Conservation (phyloP, 2,888 invertebrate genomes). For the Anticlea derivata region DNA sequence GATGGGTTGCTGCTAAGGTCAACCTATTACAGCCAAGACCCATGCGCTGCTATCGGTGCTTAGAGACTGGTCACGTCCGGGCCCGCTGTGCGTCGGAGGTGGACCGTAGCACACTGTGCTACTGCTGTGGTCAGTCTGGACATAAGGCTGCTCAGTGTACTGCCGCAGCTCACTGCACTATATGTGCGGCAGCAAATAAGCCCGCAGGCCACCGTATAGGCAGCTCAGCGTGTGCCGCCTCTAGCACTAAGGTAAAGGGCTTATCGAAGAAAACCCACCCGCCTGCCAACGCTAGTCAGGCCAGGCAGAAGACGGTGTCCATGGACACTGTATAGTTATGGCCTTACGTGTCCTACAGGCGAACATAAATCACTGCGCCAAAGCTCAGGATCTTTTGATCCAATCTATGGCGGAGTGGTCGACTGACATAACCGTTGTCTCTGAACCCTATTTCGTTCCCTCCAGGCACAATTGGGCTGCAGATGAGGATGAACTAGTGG, state of each 20-base stretch:
- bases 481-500: background rate
- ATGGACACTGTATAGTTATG: background rate
- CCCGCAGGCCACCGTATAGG: background rate
- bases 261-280: too few relatives aligned
- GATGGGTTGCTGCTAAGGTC: background rate
- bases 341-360: background rate
- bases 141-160: background rate
- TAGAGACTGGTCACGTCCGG: background rate
- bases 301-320: background rate
- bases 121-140: slow-evolving; percentile 1
- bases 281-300: too few relatives aligned
- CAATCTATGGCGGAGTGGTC: slow-evolving; percentile 11
- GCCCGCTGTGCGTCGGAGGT: background rate
- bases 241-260: background rate
- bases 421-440: background rate
- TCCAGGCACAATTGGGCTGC: background rate
- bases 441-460: slow-evolving; percentile 6
- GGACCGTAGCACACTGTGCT: slow-evolving; percentile 5
- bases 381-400: slow-evolving; percentile 3
- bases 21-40: background rate
- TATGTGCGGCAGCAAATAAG: background rate
- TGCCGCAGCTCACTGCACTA: background rate
- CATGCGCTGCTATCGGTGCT: slow-evolving; percentile 7
- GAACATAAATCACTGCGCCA: slow-evolving; percentile 12
- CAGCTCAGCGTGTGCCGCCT: background rate